A percentile compares a stretch with the other conserved stretches of the same genome.
Conservation (phyloP, 2,113 vertebrate genomes). For the Tenebrosternarchus preto region DNA sequence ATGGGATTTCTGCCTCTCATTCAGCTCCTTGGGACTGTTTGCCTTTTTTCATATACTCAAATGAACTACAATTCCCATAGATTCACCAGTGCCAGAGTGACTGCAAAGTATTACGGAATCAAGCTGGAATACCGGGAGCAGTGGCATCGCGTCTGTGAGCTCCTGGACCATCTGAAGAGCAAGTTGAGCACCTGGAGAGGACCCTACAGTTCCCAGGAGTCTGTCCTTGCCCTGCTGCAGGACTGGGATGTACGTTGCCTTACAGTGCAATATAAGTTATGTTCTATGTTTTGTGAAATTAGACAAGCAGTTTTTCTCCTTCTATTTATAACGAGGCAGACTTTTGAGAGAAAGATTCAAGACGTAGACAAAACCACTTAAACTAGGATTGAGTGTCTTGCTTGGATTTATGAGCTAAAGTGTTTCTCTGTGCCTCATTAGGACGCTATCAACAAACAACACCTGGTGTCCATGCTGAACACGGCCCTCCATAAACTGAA, state of each 20-base stretch:
- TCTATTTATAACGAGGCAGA: neutral
- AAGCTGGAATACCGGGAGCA: conserved; percentile 75
- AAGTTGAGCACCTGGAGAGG: conserved; percentile 75
- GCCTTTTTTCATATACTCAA: neutral
- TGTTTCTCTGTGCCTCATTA: conserved; percentile 32
- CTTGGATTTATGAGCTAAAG: neutral
- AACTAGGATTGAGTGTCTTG: neutral
- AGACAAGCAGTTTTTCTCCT: too few relatives aligned
- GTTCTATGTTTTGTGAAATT: too few relatives aligned
- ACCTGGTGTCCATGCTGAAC: conserved; percentile 48
- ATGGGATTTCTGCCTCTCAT: neutral
- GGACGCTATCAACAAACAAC: conserved; percentile 55
- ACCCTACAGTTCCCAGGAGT: conserved; percentile 75
- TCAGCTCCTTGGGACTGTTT: neutral
- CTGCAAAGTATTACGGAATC: conserved; percentile 60
- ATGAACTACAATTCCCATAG: conserved; percentile 38
- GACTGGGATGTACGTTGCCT: conserved; percentile 80
- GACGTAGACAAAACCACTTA: neutral
- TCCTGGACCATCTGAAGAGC: conserved; percentile 67
- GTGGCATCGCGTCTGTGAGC: conserved; percentile 65
- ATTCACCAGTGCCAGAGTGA: conserved; percentile 58
- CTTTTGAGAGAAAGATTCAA: neutral
- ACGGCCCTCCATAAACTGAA: conserved; percentile 50
- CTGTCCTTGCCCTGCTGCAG: conserved; percentile 68
- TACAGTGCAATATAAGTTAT: neutral